A percentile compares a stretch with the other conserved stretches of the same genome.
phyloP scores from a whole-genome alignment of 37 sponge, comb jelly and placozoan genomes.

The Corticium candelabrum region DNA sequence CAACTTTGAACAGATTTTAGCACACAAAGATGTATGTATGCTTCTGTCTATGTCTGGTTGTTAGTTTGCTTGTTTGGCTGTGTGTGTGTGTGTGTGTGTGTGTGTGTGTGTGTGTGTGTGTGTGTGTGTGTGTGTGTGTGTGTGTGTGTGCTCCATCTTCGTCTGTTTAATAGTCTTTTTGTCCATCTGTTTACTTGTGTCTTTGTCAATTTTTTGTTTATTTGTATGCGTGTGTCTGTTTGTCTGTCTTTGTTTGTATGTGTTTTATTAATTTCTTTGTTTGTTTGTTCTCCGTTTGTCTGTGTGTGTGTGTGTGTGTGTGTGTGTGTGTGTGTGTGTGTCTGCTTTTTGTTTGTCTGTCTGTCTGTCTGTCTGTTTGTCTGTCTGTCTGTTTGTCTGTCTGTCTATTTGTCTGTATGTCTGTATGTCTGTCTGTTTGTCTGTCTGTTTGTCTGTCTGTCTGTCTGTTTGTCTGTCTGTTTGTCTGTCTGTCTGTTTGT shows the following conservation, averaged over 20 bases:
- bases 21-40: not conserved
- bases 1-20: not conserved
- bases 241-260: not conserved
- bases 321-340: not conserved
- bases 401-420: not conserved
- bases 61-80: no score
- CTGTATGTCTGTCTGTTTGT: not conserved
- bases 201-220: not conserved
- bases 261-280: not conserved
- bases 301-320: conserved; percentile 9
- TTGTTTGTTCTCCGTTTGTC: no score
- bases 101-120: no score
- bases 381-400: no score
- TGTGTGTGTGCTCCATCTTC: not conserved
- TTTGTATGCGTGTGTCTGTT: not conserved
- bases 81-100: no score
- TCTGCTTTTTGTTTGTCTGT: no score
- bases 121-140: no score
- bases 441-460: no score
- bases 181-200: not conserved
- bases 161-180: not conserved
- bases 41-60: not conserved
- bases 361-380: no score
- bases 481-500: no score
- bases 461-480: no score